Evolutionary conservation across 2,888 invertebrate species (phyloP).

Genomic region (Cryptophagus acutangulus): DNA sequence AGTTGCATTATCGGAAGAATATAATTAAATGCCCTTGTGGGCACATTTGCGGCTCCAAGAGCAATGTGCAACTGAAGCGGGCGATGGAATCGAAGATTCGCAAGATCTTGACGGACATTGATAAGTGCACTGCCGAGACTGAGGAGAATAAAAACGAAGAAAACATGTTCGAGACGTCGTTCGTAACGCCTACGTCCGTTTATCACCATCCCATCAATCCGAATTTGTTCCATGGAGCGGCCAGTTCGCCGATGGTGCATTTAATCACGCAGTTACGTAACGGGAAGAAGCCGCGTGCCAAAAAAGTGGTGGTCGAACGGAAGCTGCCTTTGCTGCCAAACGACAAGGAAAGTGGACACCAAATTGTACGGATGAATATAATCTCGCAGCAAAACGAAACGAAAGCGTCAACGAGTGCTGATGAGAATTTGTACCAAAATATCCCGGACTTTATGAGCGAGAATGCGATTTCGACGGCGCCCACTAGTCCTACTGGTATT

Average conservation of each 20-base stretch:
- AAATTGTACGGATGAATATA: slow-evolving; percentile 48
- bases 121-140: slow-evolving; percentile 19
- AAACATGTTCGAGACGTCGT: slow-evolving; percentile 18
- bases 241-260: slow-evolving; percentile 11
- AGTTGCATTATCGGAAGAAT: slow-evolving; percentile 45
- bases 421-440: not conserved
- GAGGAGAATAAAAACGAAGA: slow-evolving; percentile 20
- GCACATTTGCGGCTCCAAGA: slow-evolving; percentile 49
- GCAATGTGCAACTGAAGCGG: slow-evolving; percentile 24
- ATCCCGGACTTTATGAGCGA: slow-evolving; percentile 10
- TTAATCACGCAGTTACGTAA: slow-evolving; percentile 40
- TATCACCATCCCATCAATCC: slow-evolving; percentile 22
- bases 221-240: slow-evolving; percentile 14
- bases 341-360: slow-evolving; percentile 47
- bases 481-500: slow-evolving; percentile 61
- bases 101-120: slow-evolving; percentile 23
- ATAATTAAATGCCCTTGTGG: slow-evolving; percentile 54
- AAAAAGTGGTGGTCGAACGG: slow-evolving; percentile 70
- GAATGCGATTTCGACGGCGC: slow-evolving; percentile 33
- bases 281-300: slow-evolving; percentile 47
- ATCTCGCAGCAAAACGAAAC: slow-evolving; percentile 35
- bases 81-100: slow-evolving; percentile 23
- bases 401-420: slow-evolving; percentile 10
- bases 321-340: slow-evolving; percentile 65
- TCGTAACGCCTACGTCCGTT: slow-evolving; percentile 11